Evolutionary conservation across 2,888 invertebrate species (phyloP).

Genomic region (Dysmachus trigonus): DNA sequence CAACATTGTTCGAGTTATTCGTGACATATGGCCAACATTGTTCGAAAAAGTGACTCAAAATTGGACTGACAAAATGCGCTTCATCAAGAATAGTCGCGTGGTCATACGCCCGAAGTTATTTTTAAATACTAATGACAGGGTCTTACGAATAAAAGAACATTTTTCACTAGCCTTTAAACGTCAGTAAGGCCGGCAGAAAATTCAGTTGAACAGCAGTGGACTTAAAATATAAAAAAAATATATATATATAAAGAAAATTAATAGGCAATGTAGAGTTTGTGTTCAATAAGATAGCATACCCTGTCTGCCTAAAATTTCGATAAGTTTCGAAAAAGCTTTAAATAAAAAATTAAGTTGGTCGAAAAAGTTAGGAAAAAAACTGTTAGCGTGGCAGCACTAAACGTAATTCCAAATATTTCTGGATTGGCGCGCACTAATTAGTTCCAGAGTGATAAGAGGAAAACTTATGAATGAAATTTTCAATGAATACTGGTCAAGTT

Average conservation of each 20-base stretch:
- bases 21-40: too few species aligned
- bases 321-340: not conserved
- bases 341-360: not conserved
- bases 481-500: not conserved
- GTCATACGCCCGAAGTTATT: too few species aligned
- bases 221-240: not conserved
- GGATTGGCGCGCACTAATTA: not conserved
- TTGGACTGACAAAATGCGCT: too few species aligned
- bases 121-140: too few species aligned
- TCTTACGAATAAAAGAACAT: too few species aligned
- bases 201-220: not conserved
- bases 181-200: too few species aligned
- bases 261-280: not conserved
- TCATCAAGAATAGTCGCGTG: too few species aligned
- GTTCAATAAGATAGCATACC: not conserved
- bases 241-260: not conserved
- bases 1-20: too few species aligned
- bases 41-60: too few species aligned
- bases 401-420: not conserved
- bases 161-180: too few species aligned
- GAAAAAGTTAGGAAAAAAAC: not conserved
- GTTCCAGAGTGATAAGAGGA: not conserved
- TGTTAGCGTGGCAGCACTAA: not conserved
- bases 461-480: slow-evolving; percentile 34
- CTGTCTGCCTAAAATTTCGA: not conserved